Evolutionary conservation across 1,140 invertebrate genomes (phyloP).

Genomic region (Phortica variegata): DNA sequence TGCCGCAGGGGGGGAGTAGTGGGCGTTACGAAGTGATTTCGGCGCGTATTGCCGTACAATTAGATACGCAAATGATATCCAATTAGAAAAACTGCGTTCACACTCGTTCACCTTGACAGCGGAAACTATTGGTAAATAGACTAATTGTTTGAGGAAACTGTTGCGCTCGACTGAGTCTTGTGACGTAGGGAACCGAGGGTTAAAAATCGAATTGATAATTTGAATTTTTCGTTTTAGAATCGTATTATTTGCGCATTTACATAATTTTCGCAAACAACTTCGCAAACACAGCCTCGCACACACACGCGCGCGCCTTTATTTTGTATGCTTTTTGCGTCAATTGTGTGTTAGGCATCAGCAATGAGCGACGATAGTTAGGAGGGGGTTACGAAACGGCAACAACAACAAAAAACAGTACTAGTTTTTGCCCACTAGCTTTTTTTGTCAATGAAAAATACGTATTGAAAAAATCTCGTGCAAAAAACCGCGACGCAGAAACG

Average conservation of each 20-base stretch:
- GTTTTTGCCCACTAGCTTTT: constrained; percentile 34
- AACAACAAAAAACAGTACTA: constrained; percentile 25
- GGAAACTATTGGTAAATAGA: too few relatives aligned
- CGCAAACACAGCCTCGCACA: constrained; percentile 30
- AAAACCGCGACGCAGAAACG: constrained; percentile 35
- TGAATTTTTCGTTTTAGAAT: constrained; percentile 8
- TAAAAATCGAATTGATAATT: neutral
- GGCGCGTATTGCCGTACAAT: neutral
- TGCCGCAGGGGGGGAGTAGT: constrained; percentile 6
- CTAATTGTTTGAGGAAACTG: constrained; percentile 22
- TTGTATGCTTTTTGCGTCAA: too few relatives aligned
- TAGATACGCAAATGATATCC: neutral
- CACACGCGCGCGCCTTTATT: constrained; percentile 16
- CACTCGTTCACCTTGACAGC: too few relatives aligned
- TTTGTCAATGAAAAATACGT: constrained; percentile 56
- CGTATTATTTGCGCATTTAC: constrained; percentile 41
- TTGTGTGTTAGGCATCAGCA: neutral
- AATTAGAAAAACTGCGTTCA: too few relatives aligned
- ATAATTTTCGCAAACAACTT: constrained; percentile 32
- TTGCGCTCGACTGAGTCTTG: constrained; percentile 20
- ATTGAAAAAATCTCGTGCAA: constrained; percentile 53
- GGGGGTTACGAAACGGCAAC: constrained; percentile 19
- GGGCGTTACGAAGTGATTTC: neutral
- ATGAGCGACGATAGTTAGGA: constrained; percentile 7
- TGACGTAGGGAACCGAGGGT: constrained; percentile 1